A percentile compares a stretch with the other conserved stretches of the same genome.
These are phyloP conservation scores for Linnaemya vulpina DNA, from an alignment of 2,888 invertebrate genomes.

Conservation along the genomic window DNA sequence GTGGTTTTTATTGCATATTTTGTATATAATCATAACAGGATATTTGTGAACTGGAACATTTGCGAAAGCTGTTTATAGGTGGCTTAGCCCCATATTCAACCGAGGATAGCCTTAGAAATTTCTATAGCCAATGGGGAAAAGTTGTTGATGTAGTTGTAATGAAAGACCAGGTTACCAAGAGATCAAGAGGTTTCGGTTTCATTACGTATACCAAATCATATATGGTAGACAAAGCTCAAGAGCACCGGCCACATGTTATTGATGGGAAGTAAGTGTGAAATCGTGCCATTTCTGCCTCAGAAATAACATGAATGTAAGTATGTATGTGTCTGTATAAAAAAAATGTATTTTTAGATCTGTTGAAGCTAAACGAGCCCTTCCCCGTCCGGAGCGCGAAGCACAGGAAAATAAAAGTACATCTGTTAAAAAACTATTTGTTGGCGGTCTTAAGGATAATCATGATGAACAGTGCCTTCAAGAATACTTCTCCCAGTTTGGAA, in stretches of 20 bases:
- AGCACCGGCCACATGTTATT: conserved; percentile 93
- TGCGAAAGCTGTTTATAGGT: conserved; percentile 97
- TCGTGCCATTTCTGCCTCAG: not conserved
- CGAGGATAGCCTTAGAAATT: conserved; percentile 93
- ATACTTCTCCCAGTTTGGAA: conserved; percentile 92
- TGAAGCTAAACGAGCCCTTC: conserved; percentile 98
- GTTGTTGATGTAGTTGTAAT: conserved; percentile 98
- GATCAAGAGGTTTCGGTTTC: conserved; percentile 98
- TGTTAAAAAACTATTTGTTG: conserved; percentile 97
- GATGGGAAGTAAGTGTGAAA: conserved; percentile 88
- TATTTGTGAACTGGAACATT: conserved; percentile 86
- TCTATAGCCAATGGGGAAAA: conserved; percentile 98
- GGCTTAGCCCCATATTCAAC: conserved; percentile 96
- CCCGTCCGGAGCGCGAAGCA: conserved; percentile 93
- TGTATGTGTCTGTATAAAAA: not conserved
- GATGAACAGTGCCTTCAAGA: conserved; percentile 94
- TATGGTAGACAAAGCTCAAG: conserved; percentile 98
- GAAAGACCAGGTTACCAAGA: conserved; percentile 96
- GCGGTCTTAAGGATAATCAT: conserved; percentile 95
- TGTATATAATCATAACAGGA: conserved; percentile 75
- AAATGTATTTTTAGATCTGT: conserved; percentile 86
- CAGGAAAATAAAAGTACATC: conserved; percentile 94
- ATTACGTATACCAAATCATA: conserved; percentile 96
- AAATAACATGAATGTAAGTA: not conserved
- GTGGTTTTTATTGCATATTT: conserved; percentile 1